Evolutionary conservation across 2,888 invertebrate genomes (phyloP), one percentile per base, ranked within the genome.

Genomic region (Perizoma affinitatum): DNA sequence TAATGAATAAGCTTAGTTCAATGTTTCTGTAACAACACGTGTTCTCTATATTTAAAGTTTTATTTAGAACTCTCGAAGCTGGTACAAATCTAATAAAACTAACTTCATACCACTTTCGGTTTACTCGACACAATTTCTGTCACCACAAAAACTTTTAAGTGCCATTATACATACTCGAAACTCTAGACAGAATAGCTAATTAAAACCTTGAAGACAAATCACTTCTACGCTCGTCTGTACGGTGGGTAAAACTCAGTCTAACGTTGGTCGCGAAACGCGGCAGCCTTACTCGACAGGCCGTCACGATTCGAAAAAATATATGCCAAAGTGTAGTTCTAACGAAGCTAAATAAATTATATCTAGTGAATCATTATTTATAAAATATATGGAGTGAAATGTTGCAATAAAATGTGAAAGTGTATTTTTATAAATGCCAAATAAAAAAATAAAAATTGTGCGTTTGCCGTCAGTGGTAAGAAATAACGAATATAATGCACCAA

Each of bases 391-490:
- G 46, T 54, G 53, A 10, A 46, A 48, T 38, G 53, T 38, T 54
- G 5, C 2, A 11, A 10, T 7, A 42, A n/a, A 51, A 63, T 56
- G 58, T 65, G 65, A 59, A 46, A 63, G 69, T 72, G 68, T 58
- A 70, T 70, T 74, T 71, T 72, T 67, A 36, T 76, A 77, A 72
- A 86, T 86, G 87, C 84, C 90, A 80, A 84, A 81, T 74, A 90
- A 89, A 90, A 90, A 87, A 86, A 89, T 84, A 85, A 88, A 85
- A 82, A 82, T 90, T 81, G 84, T 88, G 70, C 89, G 90, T 75
- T 91, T 90, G 88, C 90, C 90, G 74, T 90, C 90, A 73, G 90
- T 90, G 90, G 90, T 90, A 90, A 90, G 90, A 63, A 75, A 71
- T 73, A 74, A 76, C 75, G 71, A 76, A 79, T 80, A 67, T 78